Conservation (phyloP, 2,888 invertebrate species). For the Sturmia bella region DNA sequence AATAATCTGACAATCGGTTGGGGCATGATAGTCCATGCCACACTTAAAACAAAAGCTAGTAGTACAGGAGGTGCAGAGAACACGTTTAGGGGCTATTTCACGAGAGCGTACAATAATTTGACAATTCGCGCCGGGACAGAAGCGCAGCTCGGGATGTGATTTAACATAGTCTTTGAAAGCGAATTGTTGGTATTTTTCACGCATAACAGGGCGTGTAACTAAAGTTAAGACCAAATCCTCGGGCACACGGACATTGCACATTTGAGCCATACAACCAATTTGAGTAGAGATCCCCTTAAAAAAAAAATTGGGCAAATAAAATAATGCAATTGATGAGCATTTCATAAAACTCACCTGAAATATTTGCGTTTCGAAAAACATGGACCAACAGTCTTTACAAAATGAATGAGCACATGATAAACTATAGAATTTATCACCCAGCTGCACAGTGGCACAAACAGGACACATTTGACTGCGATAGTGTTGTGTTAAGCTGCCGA, state of each 20-base stretch:
- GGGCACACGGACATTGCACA: conserved; percentile 96
- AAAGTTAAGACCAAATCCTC: conserved; percentile 96
- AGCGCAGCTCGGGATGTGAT: conserved; percentile 93
- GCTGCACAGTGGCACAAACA: conserved; percentile 89
- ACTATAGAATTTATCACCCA: conserved; percentile 88
- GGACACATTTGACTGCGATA: conserved; percentile 84
- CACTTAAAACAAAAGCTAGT: conserved; percentile 97
- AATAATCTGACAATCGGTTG: conserved; percentile 97
- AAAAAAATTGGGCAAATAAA: too few species aligned
- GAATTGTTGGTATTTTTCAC: conserved; percentile 97
- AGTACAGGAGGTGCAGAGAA: conserved; percentile 94
- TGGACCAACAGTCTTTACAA: conserved; percentile 98
- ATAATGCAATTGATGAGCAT: too few species aligned
- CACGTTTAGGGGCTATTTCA: conserved; percentile 91
- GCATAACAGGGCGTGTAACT: conserved; percentile 89
- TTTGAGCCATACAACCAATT: conserved; percentile 98
- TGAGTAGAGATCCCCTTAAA: conserved; percentile 87
- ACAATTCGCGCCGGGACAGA: conserved; percentile 98
- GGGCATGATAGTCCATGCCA: conserved; percentile 98
- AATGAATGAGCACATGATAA: conserved; percentile 96
- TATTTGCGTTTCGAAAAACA: conserved; percentile 98
- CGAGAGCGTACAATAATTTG: conserved; percentile 93
- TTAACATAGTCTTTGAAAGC: conserved; percentile 98
- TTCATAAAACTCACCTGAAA: conserved; percentile 83
- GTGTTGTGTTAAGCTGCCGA: conserved; percentile 49